Evolutionary conservation across 2,113 vertebrate species (phyloP), one percentile per base, ranked within the genome.

Genomic region (Lathamus discolor): DNA sequence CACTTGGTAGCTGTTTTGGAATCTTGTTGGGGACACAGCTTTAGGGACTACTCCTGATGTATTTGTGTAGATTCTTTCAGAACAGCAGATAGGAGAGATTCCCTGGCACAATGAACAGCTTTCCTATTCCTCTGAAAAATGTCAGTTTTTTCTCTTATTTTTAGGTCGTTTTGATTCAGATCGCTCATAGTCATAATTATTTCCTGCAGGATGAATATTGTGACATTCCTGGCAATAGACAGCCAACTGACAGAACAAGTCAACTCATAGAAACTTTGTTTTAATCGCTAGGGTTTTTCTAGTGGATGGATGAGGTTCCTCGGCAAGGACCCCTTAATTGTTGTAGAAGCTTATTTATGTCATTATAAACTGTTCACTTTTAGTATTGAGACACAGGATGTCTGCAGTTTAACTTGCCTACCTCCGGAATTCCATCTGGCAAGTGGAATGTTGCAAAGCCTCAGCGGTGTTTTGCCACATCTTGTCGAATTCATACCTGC

Each of bases 351-450:
- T 90, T 95, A 66, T 85, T 95, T 92, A 72, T 91, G 69, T 95
- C 73, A 83, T 85, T 80, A 80, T 49, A 41, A 92, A 90, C 39
- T 64, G 64, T 83, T 90, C 46, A 86, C 44, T 92, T 94, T 66
- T 77, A 70, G 46, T 63, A 49, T 92, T 77, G 61, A 82, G 86
- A 41, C 43, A 61, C 73, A 75, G 74, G 35, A 67, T 81, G 66
- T 89, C 39, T 75, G 64, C 86, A 82, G 31, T 78, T 88, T 76
- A 87, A 79, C 82, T 95, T 95, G 84, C 95, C 91, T 85, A 84
- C 83, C 86, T 94, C 91, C 66, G 23, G 29, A 92, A 82, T 75
- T 49, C 66, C 46, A 77, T 52, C 61, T 62, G 95, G 94, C 93
- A 94, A 94, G 93, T 84, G 73, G 48, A 86, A 69, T 7, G 70